A percentile compares a stretch with the other conserved stretches of the same genome.
phyloP scores from a whole-genome alignment of 2,888 invertebrate genomes.

The Toxonevra muliebris region DNA sequence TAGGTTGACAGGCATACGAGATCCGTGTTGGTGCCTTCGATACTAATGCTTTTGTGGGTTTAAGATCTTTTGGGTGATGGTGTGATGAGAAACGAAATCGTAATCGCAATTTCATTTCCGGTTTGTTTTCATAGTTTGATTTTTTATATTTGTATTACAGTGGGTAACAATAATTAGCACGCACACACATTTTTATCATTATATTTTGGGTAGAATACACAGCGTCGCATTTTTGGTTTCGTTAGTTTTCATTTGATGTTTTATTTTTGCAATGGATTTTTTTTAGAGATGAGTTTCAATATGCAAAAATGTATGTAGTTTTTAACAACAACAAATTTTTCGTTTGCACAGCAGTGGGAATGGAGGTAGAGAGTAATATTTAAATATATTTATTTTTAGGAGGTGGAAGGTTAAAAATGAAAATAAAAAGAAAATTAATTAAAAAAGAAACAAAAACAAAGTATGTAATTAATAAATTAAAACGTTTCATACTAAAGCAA shows the following conservation, averaged over 20 bases:
- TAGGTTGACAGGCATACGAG: conserved; percentile 55
- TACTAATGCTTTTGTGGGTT: conserved; percentile 46
- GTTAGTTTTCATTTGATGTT: too few relatives aligned
- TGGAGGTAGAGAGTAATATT: too few relatives aligned
- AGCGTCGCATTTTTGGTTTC: too few relatives aligned
- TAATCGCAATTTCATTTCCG: background rate
- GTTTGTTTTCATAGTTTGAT: background rate
- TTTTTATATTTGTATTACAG: background rate
- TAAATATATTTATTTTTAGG: too few relatives aligned
- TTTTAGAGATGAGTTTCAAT: too few relatives aligned
- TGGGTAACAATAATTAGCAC: background rate
- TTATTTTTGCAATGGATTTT: too few relatives aligned
- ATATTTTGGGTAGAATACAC: too few relatives aligned
- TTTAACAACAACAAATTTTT: too few relatives aligned
- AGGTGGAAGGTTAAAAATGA: conserved; percentile 1
- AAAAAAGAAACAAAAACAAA: conserved; percentile 15
- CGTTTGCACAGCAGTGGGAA: too few relatives aligned
- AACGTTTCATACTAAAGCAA: conserved; percentile 22
- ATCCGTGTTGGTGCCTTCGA: conserved; percentile 43
- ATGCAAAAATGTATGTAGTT: too few relatives aligned
- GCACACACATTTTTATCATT: too few relatives aligned
- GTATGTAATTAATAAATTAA: conserved; percentile 27
- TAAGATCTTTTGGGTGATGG: conserved; percentile 50
- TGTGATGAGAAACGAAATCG: background rate
- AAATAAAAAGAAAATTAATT: conserved; percentile 8